Percentiles rank a stretch among this genome's conserved stretches.
Conservation (phyloP, 2,888 invertebrate genomes). For the Sarcophaga rosellei region DNA sequence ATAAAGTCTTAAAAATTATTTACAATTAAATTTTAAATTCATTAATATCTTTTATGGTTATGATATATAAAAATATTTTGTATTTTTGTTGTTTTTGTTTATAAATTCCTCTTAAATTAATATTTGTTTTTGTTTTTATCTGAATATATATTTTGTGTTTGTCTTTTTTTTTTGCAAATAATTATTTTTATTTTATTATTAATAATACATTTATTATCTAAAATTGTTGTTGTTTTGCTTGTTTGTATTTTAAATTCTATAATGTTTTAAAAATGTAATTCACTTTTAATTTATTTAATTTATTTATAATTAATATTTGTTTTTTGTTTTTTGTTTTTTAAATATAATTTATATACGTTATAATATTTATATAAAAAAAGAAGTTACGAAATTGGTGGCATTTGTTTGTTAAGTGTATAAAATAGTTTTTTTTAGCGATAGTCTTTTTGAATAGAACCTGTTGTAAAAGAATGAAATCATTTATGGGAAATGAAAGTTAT, state of each 20-base stretch:
- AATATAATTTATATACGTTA: conserved; percentile 31
- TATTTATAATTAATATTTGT: background rate
- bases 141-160: conserved; percentile 34
- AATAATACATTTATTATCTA: conserved; percentile 56
- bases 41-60: background rate
- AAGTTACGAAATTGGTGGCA: conserved; percentile 66
- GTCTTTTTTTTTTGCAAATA: background rate
- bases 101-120: conserved; percentile 44
- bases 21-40: conserved; percentile 54
- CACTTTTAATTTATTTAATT: background rate
- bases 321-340: conserved; percentile 10
- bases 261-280: conserved; percentile 4
- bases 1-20: conserved; percentile 35
- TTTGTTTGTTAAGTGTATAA: conserved; percentile 60
- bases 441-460: conserved; percentile 55
- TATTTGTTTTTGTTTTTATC: conserved; percentile 32
- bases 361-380: conserved; percentile 52
- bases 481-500: background rate
- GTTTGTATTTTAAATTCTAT: conserved; percentile 34
- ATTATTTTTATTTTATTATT: conserved; percentile 26
- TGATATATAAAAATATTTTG: background rate
- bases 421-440: conserved; percentile 51
- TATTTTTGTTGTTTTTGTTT: conserved; percentile 21
- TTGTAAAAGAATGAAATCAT: conserved; percentile 29
- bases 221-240: conserved; percentile 23